A percentile compares a stretch with the other conserved stretches of the same genome.
Evolutionary conservation across 1,140 invertebrate species (phyloP).

Genomic region (Armadillidium nasatum): DNA sequence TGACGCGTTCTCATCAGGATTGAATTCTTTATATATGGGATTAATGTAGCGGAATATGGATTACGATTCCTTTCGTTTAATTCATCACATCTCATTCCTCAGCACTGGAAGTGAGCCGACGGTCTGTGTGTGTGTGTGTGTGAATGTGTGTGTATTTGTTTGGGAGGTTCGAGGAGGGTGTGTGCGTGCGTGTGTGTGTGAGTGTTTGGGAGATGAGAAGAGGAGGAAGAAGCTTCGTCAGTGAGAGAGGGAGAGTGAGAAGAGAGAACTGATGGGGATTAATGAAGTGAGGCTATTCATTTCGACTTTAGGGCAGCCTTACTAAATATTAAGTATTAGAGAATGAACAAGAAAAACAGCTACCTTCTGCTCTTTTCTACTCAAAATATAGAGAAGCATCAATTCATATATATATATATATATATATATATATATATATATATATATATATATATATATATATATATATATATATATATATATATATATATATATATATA

Average conservation of each 20-base stretch:
- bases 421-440: not conserved
- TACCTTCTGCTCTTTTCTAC: slow-evolving; percentile 3
- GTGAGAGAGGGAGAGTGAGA: slow-evolving; percentile 9
- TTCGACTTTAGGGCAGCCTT: not conserved
- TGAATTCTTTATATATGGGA: slow-evolving; percentile 4
- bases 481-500: slow-evolving; percentile 9
- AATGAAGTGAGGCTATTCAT: not conserved
- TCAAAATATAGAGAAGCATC: not conserved
- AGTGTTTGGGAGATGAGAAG: not conserved
- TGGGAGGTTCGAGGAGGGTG: not conserved
- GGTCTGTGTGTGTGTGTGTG: too few species aligned
- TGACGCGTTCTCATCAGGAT: not conserved
- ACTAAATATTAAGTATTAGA: not conserved
- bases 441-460: not conserved
- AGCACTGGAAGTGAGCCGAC: not conserved
- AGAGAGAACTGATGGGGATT: not conserved
- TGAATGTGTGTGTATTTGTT: not conserved
- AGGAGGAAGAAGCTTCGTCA: not conserved
- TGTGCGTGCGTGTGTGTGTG: not conserved
- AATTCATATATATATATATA: slow-evolving; percentile 7
- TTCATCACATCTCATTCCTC: slow-evolving; percentile 2
- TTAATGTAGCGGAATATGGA: slow-evolving; percentile 12
- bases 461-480: not conserved
- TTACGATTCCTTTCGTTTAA: not conserved
- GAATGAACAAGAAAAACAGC: slow-evolving; percentile 7